Evolutionary conservation across 2,797 vertebrate genomes (phyloP).

Genomic region (Amniataba percoides): DNA sequence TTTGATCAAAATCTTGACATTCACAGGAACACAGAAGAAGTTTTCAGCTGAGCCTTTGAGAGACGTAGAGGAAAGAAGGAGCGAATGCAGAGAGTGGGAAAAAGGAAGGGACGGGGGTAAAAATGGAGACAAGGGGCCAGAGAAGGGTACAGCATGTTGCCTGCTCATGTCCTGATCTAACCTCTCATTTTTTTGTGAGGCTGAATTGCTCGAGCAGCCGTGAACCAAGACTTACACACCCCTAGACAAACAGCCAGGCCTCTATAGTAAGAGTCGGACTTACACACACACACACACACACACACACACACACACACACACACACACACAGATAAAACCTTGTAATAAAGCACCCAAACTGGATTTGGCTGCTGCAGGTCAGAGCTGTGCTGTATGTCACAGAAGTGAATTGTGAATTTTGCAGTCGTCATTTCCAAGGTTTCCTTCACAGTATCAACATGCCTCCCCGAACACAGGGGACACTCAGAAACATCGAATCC

Average conservation of each 20-base stretch:
- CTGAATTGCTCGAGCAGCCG: slow-evolving; percentile 34
- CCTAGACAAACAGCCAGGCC: slow-evolving; percentile 41
- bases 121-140: slow-evolving; percentile 62
- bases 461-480: slow-evolving; percentile 19
- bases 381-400: slow-evolving; percentile 41
- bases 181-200: slow-evolving; percentile 43
- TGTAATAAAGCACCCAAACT: slow-evolving; percentile 56
- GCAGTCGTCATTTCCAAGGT: slow-evolving; percentile 22
- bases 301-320: slow-evolving; percentile 29
- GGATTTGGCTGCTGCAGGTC: slow-evolving; percentile 62
- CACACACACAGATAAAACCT: slow-evolving; percentile 20
- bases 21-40: slow-evolving; percentile 25
- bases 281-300: slow-evolving; percentile 28
- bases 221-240: slow-evolving; percentile 35
- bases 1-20: slow-evolving; percentile 44
- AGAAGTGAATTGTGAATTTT: slow-evolving; percentile 52
- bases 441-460: slow-evolving; percentile 32
- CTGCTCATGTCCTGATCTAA: slow-evolving; percentile 70
- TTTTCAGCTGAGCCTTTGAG: slow-evolving; percentile 9
- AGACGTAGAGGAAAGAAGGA: slow-evolving; percentile 17
- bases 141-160: slow-evolving; percentile 54
- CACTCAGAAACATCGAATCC: slow-evolving; percentile 7
- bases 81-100: slow-evolving; percentile 19
- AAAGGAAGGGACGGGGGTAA: slow-evolving; percentile 27
- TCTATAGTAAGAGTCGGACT: slow-evolving; percentile 27